Evolutionary conservation across 1,140 invertebrate genomes (phyloP), one percentile per base, ranked within the genome.

Genomic region (Brachionus calyciflorus): DNA sequence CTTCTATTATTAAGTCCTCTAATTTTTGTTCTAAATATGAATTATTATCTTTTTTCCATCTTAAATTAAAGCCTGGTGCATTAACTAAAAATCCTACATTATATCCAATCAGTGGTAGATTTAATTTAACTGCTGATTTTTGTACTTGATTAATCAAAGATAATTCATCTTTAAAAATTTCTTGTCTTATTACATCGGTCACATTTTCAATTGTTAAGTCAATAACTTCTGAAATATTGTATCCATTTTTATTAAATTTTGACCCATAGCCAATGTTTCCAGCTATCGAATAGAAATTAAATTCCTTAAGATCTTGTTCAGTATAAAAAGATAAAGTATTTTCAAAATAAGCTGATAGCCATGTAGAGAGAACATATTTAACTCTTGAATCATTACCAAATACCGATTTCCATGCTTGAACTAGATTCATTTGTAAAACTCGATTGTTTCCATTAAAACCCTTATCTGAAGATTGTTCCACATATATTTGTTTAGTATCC

Each of bases 401-500:
- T 37, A 37, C 33, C 9, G 3, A 3, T 37, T 37, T 37, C 33
- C 33, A 37, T 5, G 33, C 9, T 5, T 37, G 3, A 5, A 37
- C 33, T 9, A 37, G 9, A 55, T 65, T 44, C 60, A 65, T 65
- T 41, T 65, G 60, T 17, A 44, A 65, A 65, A 26, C 17, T 24
- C 14, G 60, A 41, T 65, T 40, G 30, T 65, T 65, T 41, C 21
- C 40, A 65, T 65, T 65, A 65, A 65, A 65, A 14, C 60, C 60
- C 21, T 65, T 65, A 65, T 65, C 60, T 24, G 60, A 65, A 19
- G 37, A 37, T 44, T 65, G 60, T 41, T 65, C 60, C 9, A 65
- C 17, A 65, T 41, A 65, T 5, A 65, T 33, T 76, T 78, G 78
- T 44, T 79, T 37, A 53, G 33, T 37, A 3, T 37, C 33, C 4